These are phyloP conservation scores for Sipha flava DNA, from an alignment of 1,140 invertebrate genomes.

Conservation along the genomic window DNA sequence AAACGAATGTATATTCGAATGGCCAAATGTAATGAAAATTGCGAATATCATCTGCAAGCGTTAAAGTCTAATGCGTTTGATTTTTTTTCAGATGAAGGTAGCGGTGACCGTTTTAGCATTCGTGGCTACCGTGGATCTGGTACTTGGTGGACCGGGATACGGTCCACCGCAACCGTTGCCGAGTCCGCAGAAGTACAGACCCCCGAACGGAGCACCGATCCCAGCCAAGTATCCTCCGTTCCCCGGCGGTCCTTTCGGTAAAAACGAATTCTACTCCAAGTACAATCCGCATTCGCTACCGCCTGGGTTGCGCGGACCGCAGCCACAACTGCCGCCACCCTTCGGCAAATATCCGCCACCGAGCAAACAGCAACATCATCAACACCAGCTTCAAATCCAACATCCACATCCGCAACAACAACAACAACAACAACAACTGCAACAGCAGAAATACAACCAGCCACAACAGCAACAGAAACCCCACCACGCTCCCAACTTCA, in stretches of 20 bases:
- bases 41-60: too few relatives aligned
- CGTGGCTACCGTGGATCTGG: not conserved
- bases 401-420: not conserved
- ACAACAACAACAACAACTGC: not conserved
- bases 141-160: not conserved
- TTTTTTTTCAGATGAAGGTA: constrained; percentile 8
- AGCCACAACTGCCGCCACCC: not conserved
- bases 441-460: not conserved
- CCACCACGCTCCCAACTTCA: not conserved
- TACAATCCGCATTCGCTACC: constrained; percentile 2
- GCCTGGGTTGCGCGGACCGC: not conserved
- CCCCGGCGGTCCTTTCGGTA: not conserved
- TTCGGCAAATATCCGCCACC: not conserved
- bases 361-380: not conserved
- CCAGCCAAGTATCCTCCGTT: not conserved
- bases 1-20: too few relatives aligned
- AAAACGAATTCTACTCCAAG: constrained; percentile 9
- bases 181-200: not conserved
- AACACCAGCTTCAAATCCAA: not conserved
- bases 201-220: not conserved
- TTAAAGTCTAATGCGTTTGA: too few relatives aligned
- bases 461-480: not conserved
- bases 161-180: not conserved
- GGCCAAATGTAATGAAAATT: too few relatives aligned
- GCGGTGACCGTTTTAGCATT: not conserved